Evolutionary conservation across 2,797 vertebrate genomes (phyloP).

Genomic region (Austrolebias charrua): DNA sequence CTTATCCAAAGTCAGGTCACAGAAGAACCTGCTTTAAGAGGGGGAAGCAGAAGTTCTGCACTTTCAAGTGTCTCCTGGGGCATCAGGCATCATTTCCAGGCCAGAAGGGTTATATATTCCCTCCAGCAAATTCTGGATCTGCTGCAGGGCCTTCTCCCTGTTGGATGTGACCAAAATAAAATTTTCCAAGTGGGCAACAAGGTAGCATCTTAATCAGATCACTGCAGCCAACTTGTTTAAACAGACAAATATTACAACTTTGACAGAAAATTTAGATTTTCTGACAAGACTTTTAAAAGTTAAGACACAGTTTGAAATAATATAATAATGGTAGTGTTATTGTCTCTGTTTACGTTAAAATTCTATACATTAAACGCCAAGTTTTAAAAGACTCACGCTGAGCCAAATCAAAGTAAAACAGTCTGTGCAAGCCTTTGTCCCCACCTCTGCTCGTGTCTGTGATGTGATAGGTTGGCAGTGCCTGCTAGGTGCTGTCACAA

Average conservation of each 20-base stretch:
- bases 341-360: neutral
- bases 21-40: neutral
- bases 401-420: slow-evolving; percentile 7
- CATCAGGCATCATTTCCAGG: slow-evolving; percentile 3
- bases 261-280: too few species aligned
- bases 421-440: slow-evolving; percentile 15
- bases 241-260: neutral
- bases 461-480: slow-evolving; percentile 46
- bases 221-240: neutral
- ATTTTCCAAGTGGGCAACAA: neutral
- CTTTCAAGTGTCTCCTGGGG: neutral
- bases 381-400: neutral
- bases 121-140: neutral
- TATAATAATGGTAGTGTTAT: neutral
- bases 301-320: too few species aligned
- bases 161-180: neutral
- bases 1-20: neutral
- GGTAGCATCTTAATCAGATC: neutral
- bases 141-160: neutral
- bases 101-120: neutral
- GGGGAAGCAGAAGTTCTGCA: neutral
- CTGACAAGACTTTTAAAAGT: too few species aligned
- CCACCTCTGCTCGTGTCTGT: slow-evolving; percentile 37
- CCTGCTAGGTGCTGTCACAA: slow-evolving; percentile 59
- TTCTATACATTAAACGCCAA: neutral